Base-by-base conservation (phyloP, 1,140 invertebrate genomes). In the Drosophila busckii region DNA sequence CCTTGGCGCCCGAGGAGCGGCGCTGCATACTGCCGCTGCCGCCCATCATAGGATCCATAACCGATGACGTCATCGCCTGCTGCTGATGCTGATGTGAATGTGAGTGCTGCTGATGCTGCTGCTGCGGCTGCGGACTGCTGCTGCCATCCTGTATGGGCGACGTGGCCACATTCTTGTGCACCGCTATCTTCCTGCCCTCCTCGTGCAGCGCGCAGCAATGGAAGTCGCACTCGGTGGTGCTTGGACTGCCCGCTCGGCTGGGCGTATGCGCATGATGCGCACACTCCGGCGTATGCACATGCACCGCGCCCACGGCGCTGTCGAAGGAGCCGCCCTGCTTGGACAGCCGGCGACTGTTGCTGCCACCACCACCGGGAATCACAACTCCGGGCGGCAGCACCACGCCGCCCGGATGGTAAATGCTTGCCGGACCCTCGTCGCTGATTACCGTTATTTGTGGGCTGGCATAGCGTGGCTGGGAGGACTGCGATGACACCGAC, bases 141-240 rank as follows among this genome's bases (percentile, higher is more conserved):
- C 84, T 91, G 19, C 90, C 91, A 78, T 96, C 95, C 88, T 96
- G 95, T 28, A 97, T 96, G 49, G 95, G 95, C 29, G 95, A 96
- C 28, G 95, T 96, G 42, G 95, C 94, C 40, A 96, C 95, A 62
- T 93, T 94, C 87, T 95, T 96, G 88, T 96, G 95, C 31, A 96
- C 94, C 26, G 94, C 94, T 73, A 96, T 96, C 76, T 94, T 92
- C 19, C 95, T 91, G 1, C 95, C 95, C 88, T 96, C 95, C 86
- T 97, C 95, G 89, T 97, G 96, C 49, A 97, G 89, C 19, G 96
- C 94, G 88, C 96, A 97, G 88, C 96, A 98, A 88, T 97, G 96
- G 88, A 97, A 97, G 88, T 97, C 96, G 89, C 96, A 97, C 84
- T 96, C 94, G 20, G 91, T 90, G 31, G 89, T 87, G 20, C 89